A percentile compares a stretch with the other conserved stretches of the same genome.
phyloP scores from a whole-genome alignment of 2,888 invertebrate species.

The Drosophila borborema region DNA sequence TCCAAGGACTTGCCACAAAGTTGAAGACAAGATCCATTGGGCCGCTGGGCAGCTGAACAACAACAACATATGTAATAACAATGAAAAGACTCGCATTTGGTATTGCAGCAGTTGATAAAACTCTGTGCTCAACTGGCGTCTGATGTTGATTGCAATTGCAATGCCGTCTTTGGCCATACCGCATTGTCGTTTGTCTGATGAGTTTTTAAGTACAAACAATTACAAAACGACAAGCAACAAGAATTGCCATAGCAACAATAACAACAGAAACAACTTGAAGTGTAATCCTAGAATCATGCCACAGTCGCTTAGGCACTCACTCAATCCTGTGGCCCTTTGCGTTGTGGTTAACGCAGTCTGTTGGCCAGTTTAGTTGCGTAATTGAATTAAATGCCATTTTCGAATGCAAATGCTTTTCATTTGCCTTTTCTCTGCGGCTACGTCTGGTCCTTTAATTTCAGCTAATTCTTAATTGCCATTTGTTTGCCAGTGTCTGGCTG shows the following conservation, averaged over 20 bases:
- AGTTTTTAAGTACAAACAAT: constrained; percentile 80
- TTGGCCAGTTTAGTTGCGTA: constrained; percentile 66
- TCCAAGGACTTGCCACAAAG: constrained; percentile 24
- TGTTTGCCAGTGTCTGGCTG: constrained; percentile 34
- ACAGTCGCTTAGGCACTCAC: constrained; percentile 48
- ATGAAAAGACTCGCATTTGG: constrained; percentile 23
- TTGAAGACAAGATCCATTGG: constrained; percentile 34
- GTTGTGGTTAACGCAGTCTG: constrained; percentile 61
- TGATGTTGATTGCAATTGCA: constrained; percentile 45
- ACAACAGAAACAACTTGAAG: constrained; percentile 21
- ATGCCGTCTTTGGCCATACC: constrained; percentile 33
- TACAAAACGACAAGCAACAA: constrained; percentile 68
- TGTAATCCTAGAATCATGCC: constrained; percentile 40
- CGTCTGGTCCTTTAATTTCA: constrained; percentile 16
- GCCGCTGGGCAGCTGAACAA: constrained; percentile 43
- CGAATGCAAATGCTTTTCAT: constrained; percentile 60
- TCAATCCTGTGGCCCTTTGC: constrained; percentile 39
- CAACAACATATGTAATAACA: background rate
- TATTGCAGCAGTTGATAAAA: constrained; percentile 61
- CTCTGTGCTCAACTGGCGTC: constrained; percentile 49
- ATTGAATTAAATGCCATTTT: constrained; percentile 71
- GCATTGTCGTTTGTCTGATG: constrained; percentile 78
- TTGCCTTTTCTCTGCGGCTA: constrained; percentile 23
- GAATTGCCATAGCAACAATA: constrained; percentile 20
- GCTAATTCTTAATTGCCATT: constrained; percentile 32